Base-by-base conservation (phyloP, 1,140 invertebrate genomes). In the Anagrus nilaparvatae region DNA sequence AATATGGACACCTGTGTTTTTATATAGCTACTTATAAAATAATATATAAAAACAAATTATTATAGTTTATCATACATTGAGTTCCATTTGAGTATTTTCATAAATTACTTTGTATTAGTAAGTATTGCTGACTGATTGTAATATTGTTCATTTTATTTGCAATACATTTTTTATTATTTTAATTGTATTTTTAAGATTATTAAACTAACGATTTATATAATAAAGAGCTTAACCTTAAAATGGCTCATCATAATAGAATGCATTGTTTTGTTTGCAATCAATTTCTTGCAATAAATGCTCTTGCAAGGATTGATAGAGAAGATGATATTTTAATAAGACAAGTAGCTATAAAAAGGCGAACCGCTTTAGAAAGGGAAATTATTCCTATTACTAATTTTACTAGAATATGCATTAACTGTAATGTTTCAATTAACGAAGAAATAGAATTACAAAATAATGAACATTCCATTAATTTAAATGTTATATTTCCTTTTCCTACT, bases 361-460 rank as follows among this genome's bases (percentile, higher is more conserved):
- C 13, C 18, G 18, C 38, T 9, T 40, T 40, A 31, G 16, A 7
- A 31, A 30, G 38, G 24, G 18, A 30, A 21, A 12, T 21, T 2
- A 21, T 31, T 31, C 18, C 20, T 21, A 31, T 40, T 14, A 40
- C 27, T 18, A 18, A 40, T 31, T 4, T 30, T 2, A 40, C 38
- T 1, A 40, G 38, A 31, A n/a, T n/a, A 40, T 40, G 28, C 13
- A 21, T 30, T 4, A 29, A n/a, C 16, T 40, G 38, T 13, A 40
- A 29, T 20, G 4, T 12, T 3, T 30, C 38, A 21, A 30, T 40
- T 6, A 6, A 2, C 8, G 14, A 30, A 21, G 38, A 31, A 30
- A 40, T 40, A 13, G 38, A n/a, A 30, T 30, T 40, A 18, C 18
- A 31, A 21, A 13, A 20, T 17, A 31, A 31, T 13, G 38, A 40